Evolutionary conservation across 2,797 vertebrate species (phyloP).

Genomic region (Macropodus opercularis): DNA sequence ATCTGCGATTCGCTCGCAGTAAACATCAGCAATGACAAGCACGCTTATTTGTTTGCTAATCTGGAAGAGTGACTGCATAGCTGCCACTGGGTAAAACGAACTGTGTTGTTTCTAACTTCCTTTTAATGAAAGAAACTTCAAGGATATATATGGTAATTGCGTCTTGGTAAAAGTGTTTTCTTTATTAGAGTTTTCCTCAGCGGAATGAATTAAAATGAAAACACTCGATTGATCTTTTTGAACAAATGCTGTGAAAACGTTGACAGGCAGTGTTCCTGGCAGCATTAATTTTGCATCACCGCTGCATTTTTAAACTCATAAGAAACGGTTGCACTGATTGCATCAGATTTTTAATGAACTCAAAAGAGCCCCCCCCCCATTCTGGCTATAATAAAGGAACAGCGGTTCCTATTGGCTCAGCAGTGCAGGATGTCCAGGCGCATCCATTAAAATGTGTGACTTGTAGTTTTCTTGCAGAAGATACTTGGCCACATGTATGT

Average conservation of each 20-base stretch:
- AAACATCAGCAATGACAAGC: conserved; percentile 30
- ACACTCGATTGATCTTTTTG: conserved; percentile 7
- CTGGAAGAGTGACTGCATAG: conserved; percentile 28
- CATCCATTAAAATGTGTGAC: conserved; percentile 22
- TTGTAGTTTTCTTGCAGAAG: conserved; percentile 10
- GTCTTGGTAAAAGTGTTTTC: neutral
- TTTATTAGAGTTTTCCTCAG: neutral
- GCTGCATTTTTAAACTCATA: conserved; percentile 10
- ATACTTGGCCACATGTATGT: conserved; percentile 27
- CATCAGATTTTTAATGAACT: conserved; percentile 13
- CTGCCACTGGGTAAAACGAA: conserved; percentile 14
- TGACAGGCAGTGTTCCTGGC: conserved; percentile 6
- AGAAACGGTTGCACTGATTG: conserved; percentile 16
- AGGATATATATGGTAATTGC: conserved; percentile 22
- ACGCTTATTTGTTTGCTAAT: conserved; percentile 38
- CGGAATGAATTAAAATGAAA: conserved; percentile 28
- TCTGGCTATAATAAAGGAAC: conserved; percentile 4
- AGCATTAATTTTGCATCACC: conserved; percentile 10
- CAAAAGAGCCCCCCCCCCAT: neutral
- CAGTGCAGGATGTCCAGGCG: conserved; percentile 1
- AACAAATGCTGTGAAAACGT: neutral
- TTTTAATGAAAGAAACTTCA: conserved; percentile 24
- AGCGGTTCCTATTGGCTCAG: neutral
- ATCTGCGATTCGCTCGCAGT: conserved; percentile 47
- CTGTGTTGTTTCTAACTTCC: neutral